These are phyloP conservation scores for Poeciliopsis paucimaculata DNA, from an alignment of 2,797 vertebrate genomes.

Conservation along the genomic window DNA sequence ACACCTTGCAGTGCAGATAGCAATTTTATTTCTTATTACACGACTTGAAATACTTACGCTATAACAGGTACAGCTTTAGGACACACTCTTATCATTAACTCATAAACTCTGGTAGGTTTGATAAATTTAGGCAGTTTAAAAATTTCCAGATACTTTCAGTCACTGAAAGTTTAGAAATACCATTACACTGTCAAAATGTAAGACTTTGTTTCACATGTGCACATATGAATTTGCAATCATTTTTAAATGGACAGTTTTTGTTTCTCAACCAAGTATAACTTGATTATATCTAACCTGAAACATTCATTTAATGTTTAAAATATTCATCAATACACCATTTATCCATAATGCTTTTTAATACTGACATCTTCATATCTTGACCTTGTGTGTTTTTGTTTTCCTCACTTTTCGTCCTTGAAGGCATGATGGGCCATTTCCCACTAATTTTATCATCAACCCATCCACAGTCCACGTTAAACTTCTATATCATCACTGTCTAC, in stretches of 20 bases:
- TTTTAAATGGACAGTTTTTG: background rate
- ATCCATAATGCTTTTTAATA: background rate
- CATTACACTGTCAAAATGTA: background rate
- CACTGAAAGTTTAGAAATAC: background rate
- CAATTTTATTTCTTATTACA: background rate
- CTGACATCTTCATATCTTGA: background rate
- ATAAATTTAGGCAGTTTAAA: background rate
- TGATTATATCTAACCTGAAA: background rate
- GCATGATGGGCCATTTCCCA: no score
- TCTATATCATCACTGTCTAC: no score
- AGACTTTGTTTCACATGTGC: background rate
- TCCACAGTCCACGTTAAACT: no score
- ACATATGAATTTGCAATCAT: background rate
- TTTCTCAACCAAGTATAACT: background rate
- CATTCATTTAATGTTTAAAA: background rate
- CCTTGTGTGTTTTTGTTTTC: no score
- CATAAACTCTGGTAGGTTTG: background rate
- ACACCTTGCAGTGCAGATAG: constrained; percentile 21
- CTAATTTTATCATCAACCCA: no score
- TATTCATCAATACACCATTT: background rate
- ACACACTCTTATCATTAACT: constrained; percentile 13
- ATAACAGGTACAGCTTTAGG: constrained; percentile 15
- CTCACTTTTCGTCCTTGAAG: no score
- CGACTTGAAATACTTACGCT: constrained; percentile 26
- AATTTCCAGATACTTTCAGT: background rate